Conservation (phyloP, 2,888 invertebrate genomes). For the Atrina japonica region DNA sequence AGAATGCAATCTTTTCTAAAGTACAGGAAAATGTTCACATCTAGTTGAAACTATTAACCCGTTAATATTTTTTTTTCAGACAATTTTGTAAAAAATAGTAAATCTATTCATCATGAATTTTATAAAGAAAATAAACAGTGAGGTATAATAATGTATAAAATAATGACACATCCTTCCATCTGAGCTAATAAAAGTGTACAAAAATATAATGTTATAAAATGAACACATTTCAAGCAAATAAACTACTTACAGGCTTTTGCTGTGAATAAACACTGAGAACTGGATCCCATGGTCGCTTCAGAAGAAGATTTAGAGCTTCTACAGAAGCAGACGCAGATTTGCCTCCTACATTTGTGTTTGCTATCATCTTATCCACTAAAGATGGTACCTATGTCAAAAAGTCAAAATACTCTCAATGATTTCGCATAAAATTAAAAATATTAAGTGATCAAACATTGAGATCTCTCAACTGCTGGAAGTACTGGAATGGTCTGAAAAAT, state of each 20-base stretch:
- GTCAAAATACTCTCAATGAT: background rate
- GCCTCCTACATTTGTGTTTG: slow-evolving; percentile 49
- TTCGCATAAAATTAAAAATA: background rate
- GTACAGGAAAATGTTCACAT: too few species aligned
- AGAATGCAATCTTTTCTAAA: too few species aligned
- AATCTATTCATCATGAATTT: too few species aligned
- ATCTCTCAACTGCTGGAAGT: background rate
- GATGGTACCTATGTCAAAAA: slow-evolving; percentile 84
- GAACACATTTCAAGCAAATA: too few species aligned
- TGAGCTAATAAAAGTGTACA: too few species aligned
- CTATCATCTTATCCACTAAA: slow-evolving; percentile 88
- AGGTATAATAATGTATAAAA: too few species aligned
- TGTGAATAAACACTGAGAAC: slow-evolving; percentile 83
- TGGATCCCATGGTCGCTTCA: slow-evolving; percentile 90
- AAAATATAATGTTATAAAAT: too few species aligned
- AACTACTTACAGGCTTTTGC: slow-evolving; percentile 85
- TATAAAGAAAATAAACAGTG: too few species aligned
- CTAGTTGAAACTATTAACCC: too few species aligned
- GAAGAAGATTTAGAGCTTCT: slow-evolving; percentile 85
- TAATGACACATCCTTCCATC: too few species aligned
- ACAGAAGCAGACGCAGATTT: slow-evolving; percentile 81
- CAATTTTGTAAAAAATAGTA: too few species aligned
- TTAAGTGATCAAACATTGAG: background rate
- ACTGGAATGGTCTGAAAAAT: background rate
- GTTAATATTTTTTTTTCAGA: too few species aligned